Evolutionary conservation across 2,888 invertebrate genomes (phyloP).

Genomic region (Sylvicola cinctus): DNA sequence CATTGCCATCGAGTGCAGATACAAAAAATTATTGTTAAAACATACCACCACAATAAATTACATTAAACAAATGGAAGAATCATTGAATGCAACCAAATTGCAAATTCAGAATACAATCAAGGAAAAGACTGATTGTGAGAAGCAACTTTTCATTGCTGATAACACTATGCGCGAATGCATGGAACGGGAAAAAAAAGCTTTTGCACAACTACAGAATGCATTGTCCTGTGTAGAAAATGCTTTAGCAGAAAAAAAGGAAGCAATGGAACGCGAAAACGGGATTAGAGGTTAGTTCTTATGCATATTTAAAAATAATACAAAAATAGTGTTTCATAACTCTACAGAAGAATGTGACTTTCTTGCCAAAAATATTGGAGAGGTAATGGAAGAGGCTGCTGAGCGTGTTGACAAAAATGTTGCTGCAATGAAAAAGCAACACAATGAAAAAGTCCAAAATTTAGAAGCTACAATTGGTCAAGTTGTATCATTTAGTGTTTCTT

Average conservation of each 20-base stretch:
- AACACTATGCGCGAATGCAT: conserved; percentile 21
- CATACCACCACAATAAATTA: conserved; percentile 12
- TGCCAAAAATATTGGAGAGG: conserved; percentile 29
- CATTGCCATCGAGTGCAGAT: conserved; percentile 14
- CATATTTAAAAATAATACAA: not conserved
- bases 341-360: conserved; percentile 33
- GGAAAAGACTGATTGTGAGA: conserved; percentile 21
- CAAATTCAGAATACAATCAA: conserved; percentile 13
- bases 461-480: conserved; percentile 27
- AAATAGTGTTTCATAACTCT: conserved; percentile 10
- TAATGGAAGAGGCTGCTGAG: conserved; percentile 32
- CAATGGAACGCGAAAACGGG: conserved; percentile 27
- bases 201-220: conserved; percentile 34
- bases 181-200: conserved; percentile 27
- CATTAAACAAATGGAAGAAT: conserved; percentile 12
- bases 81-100: conserved; percentile 14
- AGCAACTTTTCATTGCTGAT: conserved; percentile 22
- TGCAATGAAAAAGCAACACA: conserved; percentile 32
- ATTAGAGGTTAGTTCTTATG: conserved; percentile 15
- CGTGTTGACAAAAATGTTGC: conserved; percentile 36
- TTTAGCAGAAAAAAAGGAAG: conserved; percentile 33
- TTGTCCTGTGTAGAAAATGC: conserved; percentile 31
- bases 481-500: not conserved
- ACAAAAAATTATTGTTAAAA: conserved; percentile 6
- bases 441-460: conserved; percentile 32